Evolutionary conservation across 2,113 vertebrate species (phyloP).

Genomic region (Antennarius striatus): DNA sequence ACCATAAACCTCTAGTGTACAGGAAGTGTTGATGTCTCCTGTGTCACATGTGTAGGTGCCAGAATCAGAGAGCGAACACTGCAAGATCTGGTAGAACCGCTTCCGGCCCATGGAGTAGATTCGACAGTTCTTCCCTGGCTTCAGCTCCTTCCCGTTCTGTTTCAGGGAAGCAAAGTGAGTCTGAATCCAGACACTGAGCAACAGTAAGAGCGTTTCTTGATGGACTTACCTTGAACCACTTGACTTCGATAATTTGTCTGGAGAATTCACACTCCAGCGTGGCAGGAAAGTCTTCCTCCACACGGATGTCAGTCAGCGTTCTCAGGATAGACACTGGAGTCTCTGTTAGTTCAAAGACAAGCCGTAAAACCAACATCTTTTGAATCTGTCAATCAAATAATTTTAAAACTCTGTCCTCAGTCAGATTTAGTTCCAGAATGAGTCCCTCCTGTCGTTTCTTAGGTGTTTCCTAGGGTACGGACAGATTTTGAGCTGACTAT

Average conservation of each 20-base stretch:
- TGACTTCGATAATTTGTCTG: conserved; percentile 83
- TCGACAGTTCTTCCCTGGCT: conserved; percentile 75
- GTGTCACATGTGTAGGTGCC: conserved; percentile 78
- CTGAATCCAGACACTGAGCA: no score
- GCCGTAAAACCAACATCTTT: not conserved
- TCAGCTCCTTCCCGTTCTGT: conserved; percentile 81
- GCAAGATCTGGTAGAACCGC: conserved; percentile 76
- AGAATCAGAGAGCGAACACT: conserved; percentile 62
- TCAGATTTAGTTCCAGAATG: no score
- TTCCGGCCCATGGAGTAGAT: conserved; percentile 86
- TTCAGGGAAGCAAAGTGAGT: not conserved
- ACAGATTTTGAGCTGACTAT: not conserved
- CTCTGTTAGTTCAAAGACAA: conserved; percentile 72
- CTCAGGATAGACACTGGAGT: conserved; percentile 86
- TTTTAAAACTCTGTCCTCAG: not conserved
- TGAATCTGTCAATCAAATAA: no score
- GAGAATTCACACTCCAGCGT: conserved; percentile 92
- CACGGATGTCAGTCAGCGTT: conserved; percentile 78
- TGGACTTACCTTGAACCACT: conserved; percentile 89
- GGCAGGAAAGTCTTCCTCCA: conserved; percentile 82
- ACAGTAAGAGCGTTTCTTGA: not conserved
- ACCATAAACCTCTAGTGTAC: conserved; percentile 86
- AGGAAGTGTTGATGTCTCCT: conserved; percentile 74
- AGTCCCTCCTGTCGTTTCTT: no score
- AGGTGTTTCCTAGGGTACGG: no score